Evolutionary conservation across 2,888 invertebrate species (phyloP).

Genomic region (Tenthredo notha): DNA sequence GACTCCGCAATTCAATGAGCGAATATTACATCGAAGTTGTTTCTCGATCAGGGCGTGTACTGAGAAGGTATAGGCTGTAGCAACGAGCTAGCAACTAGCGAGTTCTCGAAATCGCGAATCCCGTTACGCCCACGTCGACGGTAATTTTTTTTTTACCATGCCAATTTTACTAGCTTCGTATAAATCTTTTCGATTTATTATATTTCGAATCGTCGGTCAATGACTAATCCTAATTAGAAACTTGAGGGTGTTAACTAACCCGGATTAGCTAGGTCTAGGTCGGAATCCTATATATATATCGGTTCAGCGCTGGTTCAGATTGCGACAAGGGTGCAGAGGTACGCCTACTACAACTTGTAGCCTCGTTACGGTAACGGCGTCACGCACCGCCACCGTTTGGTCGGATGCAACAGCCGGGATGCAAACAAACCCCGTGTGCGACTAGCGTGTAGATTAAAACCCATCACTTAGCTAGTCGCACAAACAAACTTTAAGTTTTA

Average conservation of each 20-base stretch:
- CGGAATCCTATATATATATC: slow-evolving; percentile 55
- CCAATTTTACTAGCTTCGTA: neutral
- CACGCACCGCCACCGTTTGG: slow-evolving; percentile 69
- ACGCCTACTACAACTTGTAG: slow-evolving; percentile 69
- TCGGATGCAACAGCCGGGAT: neutral
- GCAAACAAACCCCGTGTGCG: slow-evolving; percentile 43
- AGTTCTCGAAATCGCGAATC: slow-evolving; percentile 32
- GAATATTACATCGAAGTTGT: slow-evolving; percentile 9
- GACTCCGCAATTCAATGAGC: slow-evolving; percentile 22
- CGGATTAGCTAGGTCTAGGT: slow-evolving; percentile 65
- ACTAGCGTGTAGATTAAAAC: slow-evolving; percentile 9
- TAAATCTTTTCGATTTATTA: neutral
- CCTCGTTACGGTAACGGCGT: slow-evolving; percentile 71
- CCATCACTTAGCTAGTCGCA: neutral
- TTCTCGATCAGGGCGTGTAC: slow-evolving; percentile 38
- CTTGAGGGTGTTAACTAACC: neutral
- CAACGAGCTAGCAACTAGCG: neutral
- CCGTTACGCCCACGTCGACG: slow-evolving; percentile 33
- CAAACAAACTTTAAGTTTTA: neutral
- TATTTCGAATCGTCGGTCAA: neutral
- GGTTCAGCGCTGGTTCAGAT: neutral
- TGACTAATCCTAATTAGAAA: neutral
- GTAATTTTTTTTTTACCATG: too few species aligned
- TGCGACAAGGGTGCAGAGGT: slow-evolving; percentile 57
- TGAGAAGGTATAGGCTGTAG: neutral